Evolutionary conservation across 1,140 invertebrate genomes (phyloP).

Genomic region (Diuraphis noxia): DNA sequence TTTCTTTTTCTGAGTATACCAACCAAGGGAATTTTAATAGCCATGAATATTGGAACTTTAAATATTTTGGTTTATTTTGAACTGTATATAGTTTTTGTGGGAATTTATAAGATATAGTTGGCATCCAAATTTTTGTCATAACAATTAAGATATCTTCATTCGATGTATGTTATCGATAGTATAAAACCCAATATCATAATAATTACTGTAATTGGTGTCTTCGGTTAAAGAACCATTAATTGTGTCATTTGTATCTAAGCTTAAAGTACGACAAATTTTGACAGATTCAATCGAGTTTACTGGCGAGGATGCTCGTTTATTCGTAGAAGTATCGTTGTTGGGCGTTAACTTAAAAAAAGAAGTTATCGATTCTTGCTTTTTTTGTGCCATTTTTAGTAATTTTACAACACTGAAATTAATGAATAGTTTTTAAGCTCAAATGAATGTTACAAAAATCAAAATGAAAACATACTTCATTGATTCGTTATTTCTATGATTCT

Average conservation of each 20-base stretch:
- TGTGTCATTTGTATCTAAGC: no score
- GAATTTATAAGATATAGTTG: not conserved
- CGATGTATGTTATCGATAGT: no score
- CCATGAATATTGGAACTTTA: conserved; percentile 28
- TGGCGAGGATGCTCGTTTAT: not conserved
- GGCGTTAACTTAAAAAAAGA: not conserved
- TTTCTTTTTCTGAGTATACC: not conserved
- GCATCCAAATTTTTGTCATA: conserved; percentile 2
- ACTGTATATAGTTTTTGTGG: not conserved
- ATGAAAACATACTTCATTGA: not conserved
- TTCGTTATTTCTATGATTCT: no score
- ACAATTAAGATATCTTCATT: not conserved
- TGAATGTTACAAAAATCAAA: not conserved
- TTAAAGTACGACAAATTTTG: no score
- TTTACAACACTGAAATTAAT: conserved; percentile 18
- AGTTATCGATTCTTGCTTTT: not conserved
- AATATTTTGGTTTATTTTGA: not conserved
- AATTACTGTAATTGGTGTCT: no score
- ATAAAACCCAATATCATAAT: no score
- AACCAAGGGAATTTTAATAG: conserved; percentile 15
- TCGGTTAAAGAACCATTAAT: no score
- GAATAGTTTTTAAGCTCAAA: conserved; percentile 4
- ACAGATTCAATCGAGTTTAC: not conserved
- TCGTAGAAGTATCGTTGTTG: not conserved
- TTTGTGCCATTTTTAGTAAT: not conserved